Evolutionary conservation across 2,888 invertebrate genomes (phyloP).

Genomic region (Agapostemon virescens): DNA sequence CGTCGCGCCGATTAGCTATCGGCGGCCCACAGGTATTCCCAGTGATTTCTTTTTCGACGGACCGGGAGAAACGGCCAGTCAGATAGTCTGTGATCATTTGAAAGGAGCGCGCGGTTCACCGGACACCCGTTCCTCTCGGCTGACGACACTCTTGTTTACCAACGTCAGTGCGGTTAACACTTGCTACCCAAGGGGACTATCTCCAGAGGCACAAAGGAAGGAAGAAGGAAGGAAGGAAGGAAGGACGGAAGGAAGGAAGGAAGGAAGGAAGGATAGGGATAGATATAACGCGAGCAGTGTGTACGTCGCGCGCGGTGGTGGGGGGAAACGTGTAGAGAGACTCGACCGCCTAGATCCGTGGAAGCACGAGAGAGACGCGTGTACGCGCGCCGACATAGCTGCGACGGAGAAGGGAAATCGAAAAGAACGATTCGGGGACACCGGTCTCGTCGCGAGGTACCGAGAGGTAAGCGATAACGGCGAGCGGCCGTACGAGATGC

Average conservation of each 20-base stretch:
- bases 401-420: not conserved
- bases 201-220: constrained; percentile 3
- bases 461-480: constrained; percentile 47
- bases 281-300: too few species aligned
- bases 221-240: constrained; percentile 17
- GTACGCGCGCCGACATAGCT: not conserved
- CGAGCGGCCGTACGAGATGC: constrained; percentile 63
- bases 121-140: constrained; percentile 7
- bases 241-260: not conserved
- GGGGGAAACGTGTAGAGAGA: too few species aligned
- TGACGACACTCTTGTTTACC: constrained; percentile 46
- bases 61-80: constrained; percentile 11
- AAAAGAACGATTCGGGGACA: not conserved
- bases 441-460: constrained; percentile 15
- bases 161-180: constrained; percentile 40
- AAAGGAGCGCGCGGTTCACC: constrained; percentile 49
- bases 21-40: not conserved
- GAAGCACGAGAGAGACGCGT: constrained; percentile 18
- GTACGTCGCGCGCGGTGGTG: too few species aligned
- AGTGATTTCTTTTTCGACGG: constrained; percentile 2
- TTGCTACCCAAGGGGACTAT: constrained; percentile 5
- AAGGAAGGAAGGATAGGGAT: too few species aligned
- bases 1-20: not conserved
- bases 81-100: constrained; percentile 22
- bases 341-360: not conserved